phyloP scores from a whole-genome alignment of 2,888 invertebrate genomes.

The Morinoia aosen region DNA sequence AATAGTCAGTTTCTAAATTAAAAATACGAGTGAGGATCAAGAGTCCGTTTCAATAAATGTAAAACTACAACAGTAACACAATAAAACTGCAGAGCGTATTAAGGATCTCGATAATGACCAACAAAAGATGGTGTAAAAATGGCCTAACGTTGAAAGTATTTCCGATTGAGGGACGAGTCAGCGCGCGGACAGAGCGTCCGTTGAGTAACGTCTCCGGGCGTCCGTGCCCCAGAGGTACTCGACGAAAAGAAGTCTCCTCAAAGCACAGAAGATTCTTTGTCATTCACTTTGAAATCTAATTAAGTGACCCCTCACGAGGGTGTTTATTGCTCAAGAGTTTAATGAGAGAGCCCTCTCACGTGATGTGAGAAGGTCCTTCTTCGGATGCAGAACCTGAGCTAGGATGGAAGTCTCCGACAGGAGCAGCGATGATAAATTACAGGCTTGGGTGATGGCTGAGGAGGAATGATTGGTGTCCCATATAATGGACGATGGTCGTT shows the following conservation, averaged over 20 bases:
- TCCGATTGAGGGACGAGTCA: not conserved
- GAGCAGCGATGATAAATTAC: not conserved
- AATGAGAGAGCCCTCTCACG: slow-evolving; percentile 40
- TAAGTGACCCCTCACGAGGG: slow-evolving; percentile 45
- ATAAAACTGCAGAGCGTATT: not conserved
- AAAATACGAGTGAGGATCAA: not conserved
- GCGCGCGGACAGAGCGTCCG: not conserved
- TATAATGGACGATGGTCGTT: not conserved
- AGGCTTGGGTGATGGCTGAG: not conserved
- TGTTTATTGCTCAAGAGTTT: slow-evolving; percentile 47
- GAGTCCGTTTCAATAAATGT: not conserved
- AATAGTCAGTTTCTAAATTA: not conserved
- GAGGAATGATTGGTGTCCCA: not conserved
- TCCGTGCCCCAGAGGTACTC: not conserved
- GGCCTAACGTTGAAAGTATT: not conserved
- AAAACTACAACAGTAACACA: not conserved
- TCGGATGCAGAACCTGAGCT: not conserved
- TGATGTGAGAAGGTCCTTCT: slow-evolving; percentile 35
- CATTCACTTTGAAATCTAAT: slow-evolving; percentile 7
- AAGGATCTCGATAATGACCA: not conserved
- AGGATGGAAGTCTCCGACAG: not conserved
- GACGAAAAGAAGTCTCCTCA: slow-evolving; percentile 5
- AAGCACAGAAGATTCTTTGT: slow-evolving; percentile 49
- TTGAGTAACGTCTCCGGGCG: not conserved
- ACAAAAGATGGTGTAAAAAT: not conserved